These are phyloP conservation scores for Glaucopsyche alexis DNA, from an alignment of 2,888 invertebrate species.

Conservation along the genomic window DNA sequence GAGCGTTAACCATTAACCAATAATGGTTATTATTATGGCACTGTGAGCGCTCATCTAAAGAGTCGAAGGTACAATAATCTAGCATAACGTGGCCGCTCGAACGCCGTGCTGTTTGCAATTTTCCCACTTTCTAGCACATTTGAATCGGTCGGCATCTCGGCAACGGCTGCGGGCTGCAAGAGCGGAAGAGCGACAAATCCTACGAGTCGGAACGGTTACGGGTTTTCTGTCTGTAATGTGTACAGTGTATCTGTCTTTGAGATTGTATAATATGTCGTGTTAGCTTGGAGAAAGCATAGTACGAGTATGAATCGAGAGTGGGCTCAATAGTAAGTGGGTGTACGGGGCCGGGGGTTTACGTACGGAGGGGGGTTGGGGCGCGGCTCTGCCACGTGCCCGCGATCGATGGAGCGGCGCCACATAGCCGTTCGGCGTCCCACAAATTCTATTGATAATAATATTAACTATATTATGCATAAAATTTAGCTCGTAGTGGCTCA, in stretches of 20 bases:
- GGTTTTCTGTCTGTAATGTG: no score
- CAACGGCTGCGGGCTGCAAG: no score
- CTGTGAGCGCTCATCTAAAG: slow-evolving; percentile 40
- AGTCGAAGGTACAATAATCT: slow-evolving; percentile 36
- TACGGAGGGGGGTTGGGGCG: slow-evolving; percentile 27
- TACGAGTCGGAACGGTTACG: no score
- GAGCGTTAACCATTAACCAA: slow-evolving; percentile 36
- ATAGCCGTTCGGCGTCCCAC: slow-evolving; percentile 28
- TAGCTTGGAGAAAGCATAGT: neutral
- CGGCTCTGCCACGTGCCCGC: slow-evolving; percentile 38
- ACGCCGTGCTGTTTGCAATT: slow-evolving; percentile 23
- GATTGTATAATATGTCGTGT: neutral
- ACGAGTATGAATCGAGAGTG: slow-evolving; percentile 29
- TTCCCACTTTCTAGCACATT: neutral
- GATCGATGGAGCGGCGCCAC: slow-evolving; percentile 41
- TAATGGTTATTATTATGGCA: slow-evolving; percentile 33
- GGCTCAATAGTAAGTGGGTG: slow-evolving; percentile 10
- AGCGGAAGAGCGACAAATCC: neutral
- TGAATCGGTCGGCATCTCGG: no score
- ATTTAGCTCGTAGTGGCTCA: neutral
- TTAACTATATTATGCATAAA: neutral
- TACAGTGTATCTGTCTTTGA: neutral
- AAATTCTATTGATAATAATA: slow-evolving; percentile 11
- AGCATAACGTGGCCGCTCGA: slow-evolving; percentile 29
- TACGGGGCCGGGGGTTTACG: slow-evolving; percentile 20